phyloP scores from a whole-genome alignment of 1,140 invertebrate genomes.

The Drosophila elegans region DNA sequence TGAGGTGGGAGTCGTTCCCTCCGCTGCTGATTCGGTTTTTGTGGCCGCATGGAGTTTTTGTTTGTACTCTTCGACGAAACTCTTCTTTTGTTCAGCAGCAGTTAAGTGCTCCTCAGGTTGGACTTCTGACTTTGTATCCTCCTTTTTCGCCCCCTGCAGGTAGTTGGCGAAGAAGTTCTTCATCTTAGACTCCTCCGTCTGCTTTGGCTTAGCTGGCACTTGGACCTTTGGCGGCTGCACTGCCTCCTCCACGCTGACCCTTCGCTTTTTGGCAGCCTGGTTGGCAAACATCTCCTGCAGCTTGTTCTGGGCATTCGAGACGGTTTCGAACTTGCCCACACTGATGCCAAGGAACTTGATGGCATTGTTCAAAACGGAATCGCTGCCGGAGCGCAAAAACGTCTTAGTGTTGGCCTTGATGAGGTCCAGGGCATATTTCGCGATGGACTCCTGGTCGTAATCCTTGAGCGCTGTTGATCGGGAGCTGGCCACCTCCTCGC shows the following conservation, averaged over 20 bases:
- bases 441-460: slow-evolving; percentile 87
- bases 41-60: slow-evolving; percentile 45
- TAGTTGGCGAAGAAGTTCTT: slow-evolving; percentile 68
- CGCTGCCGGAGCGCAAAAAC: slow-evolving; percentile 69
- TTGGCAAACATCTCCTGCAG: slow-evolving; percentile 81
- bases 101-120: neutral
- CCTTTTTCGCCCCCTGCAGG: slow-evolving; percentile 48
- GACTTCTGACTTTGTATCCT: slow-evolving; percentile 4
- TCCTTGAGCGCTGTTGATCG: slow-evolving; percentile 84
- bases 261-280: slow-evolving; percentile 69
- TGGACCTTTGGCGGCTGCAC: slow-evolving; percentile 13
- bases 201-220: slow-evolving; percentile 45
- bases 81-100: slow-evolving; percentile 22
- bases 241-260: slow-evolving; percentile 49
- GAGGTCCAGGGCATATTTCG: slow-evolving; percentile 87
- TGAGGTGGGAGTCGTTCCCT: slow-evolving; percentile 12
- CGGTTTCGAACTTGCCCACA: slow-evolving; percentile 90
- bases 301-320: slow-evolving; percentile 86
- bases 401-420: slow-evolving; percentile 86
- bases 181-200: slow-evolving; percentile 57
- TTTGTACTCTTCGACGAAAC: slow-evolving; percentile 58
- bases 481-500: slow-evolving; percentile 87
- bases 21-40: neutral
- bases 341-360: slow-evolving; percentile 91
- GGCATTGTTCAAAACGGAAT: slow-evolving; percentile 86